Evolutionary conservation across 2,888 invertebrate species (phyloP), one percentile per base, ranked within the genome.

Genomic region (Plagiodera versicolora): DNA sequence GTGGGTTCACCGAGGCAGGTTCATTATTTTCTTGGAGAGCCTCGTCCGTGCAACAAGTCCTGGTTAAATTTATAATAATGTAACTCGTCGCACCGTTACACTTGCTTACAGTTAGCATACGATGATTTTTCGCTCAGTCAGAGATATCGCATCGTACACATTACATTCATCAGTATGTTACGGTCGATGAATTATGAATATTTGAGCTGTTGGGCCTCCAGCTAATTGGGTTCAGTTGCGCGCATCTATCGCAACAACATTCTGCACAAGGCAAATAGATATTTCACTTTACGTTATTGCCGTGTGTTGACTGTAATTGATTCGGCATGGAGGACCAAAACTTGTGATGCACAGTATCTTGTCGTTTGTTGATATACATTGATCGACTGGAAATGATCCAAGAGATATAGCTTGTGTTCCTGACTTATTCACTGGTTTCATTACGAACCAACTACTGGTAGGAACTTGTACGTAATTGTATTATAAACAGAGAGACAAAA

Each of bases 81-180:
- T 24, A 57, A 51, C 45, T 30, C 30, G 51, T 44, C 50, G 44
- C 45, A 56, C 57, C 57, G 51, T 45, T 57, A 50, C 57, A 52
- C 35, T 58, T 58, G 52, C 58, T 58, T 59, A 55, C 59, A 46
- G 59, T 59, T 59, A 55, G 32, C 58, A 16, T 18, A 56, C 59
- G 18, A 60, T 62, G 56, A 64, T 64, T 64, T 62, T 49, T 64
- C 60, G 64, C 64, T 64, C 61, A 62, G 56, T 54, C 61, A 59
- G 61, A 61, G 59, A 61, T 24, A 24, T 46, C 44, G 54, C 57
- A 59, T 61, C 56, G 20, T 60, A 49, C 51, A 48, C 18, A 47
- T 46, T 47, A 58, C 52, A 47, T 55, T 47, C 14, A 61, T 59
- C 60, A 58, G 52, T 62, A 58, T 58, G 58, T 17, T 52, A 32